phyloP scores from a whole-genome alignment of 1,140 invertebrate species.

The Zaprionus tsacasi region DNA sequence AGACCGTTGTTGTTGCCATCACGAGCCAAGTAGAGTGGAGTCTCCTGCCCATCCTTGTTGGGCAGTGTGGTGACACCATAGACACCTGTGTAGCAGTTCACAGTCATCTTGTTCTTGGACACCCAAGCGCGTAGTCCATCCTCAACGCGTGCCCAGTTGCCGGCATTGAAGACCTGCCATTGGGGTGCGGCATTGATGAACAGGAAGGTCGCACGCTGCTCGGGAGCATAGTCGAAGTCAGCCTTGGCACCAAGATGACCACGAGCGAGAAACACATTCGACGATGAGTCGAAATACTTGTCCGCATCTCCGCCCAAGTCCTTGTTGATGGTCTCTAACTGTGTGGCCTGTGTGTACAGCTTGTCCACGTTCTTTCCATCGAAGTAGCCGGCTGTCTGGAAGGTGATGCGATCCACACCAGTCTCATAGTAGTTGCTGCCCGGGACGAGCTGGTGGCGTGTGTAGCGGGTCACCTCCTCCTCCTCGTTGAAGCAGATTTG shows the following conservation, averaged over 20 bases:
- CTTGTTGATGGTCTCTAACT: constrained; percentile 69
- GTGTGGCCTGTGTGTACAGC: constrained; percentile 75
- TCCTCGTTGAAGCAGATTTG: constrained; percentile 84
- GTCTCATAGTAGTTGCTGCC: constrained; percentile 79
- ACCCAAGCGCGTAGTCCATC: constrained; percentile 84
- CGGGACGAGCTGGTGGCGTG: constrained; percentile 75
- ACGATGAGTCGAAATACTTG: constrained; percentile 62
- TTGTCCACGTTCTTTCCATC: constrained; percentile 75
- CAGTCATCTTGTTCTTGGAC: constrained; percentile 70
- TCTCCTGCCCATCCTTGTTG: constrained; percentile 84
- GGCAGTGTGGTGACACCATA: constrained; percentile 85
- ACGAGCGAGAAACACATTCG: constrained; percentile 85
- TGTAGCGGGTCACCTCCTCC: constrained; percentile 83
- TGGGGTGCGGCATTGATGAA: constrained; percentile 88
- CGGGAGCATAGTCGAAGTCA: constrained; percentile 87
- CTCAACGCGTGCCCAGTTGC: constrained; percentile 87
- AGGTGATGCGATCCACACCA: constrained; percentile 78
- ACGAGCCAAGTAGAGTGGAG: constrained; percentile 85
- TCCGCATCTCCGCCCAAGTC: constrained; percentile 74
- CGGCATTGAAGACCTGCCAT: constrained; percentile 88
- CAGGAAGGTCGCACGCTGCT: constrained; percentile 88
- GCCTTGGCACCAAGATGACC: constrained; percentile 89
- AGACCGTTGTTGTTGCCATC: constrained; percentile 77
- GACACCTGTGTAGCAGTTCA: constrained; percentile 87
- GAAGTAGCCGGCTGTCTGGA: constrained; percentile 76